A percentile compares a stretch with the other conserved stretches of the same genome.
phyloP scores from a whole-genome alignment of 2,113 vertebrate species.

The Gallinago media region DNA sequence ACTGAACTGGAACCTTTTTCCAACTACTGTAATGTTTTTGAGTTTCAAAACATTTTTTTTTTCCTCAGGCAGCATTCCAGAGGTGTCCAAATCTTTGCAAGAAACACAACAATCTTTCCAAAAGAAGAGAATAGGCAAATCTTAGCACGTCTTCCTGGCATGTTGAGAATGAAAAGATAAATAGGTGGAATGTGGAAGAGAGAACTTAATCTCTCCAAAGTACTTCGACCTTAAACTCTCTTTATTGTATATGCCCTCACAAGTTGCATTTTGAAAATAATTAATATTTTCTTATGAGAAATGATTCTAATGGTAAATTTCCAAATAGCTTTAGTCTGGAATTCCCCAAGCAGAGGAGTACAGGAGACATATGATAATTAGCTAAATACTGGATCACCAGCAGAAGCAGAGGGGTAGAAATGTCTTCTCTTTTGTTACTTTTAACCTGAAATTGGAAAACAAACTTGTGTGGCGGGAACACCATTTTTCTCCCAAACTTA shows the following conservation, averaged over 20 bases:
- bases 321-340: neutral
- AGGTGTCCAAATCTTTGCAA: neutral
- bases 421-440: neutral
- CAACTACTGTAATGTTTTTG: neutral
- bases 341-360: neutral
- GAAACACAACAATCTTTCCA: neutral
- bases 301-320: neutral
- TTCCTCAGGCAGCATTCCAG: neutral
- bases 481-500: neutral
- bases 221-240: neutral
- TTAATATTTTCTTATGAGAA: neutral
- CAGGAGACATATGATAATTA: neutral
- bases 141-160: accelerated
- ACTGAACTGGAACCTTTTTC: neutral
- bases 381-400: neutral
- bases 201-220: neutral
- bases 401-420: neutral
- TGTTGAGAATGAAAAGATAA: neutral
- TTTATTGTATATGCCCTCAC: neutral
- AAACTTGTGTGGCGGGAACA: neutral
- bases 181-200: neutral
- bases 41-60: neutral
- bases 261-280: neutral
- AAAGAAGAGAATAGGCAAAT: neutral
- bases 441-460: neutral